Evolutionary conservation across 2,888 invertebrate species (phyloP).

Genomic region (Sphinx pinastri): DNA sequence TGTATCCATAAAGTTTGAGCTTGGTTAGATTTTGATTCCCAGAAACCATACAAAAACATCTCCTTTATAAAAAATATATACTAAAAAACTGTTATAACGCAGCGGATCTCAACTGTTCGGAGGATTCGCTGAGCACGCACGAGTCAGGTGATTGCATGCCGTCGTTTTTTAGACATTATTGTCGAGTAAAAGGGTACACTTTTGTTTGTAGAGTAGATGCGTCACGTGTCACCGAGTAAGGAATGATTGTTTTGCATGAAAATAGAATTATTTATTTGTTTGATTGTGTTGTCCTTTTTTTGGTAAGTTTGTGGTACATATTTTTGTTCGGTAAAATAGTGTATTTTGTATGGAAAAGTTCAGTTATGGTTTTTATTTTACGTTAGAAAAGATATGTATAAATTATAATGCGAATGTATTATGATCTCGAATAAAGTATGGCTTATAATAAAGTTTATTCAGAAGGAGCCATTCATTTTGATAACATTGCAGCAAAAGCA

Average conservation of each 20-base stretch:
- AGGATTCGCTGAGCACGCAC: slow-evolving; percentile 91
- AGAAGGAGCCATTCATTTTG: too few species aligned
- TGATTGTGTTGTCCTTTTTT: slow-evolving; percentile 10
- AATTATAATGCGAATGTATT: too few species aligned
- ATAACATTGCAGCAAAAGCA: too few species aligned
- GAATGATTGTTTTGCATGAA: slow-evolving; percentile 15
- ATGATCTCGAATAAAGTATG: too few species aligned
- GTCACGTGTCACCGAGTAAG: background rate
- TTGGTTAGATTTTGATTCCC: too few species aligned
- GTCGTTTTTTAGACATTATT: slow-evolving; percentile 26
- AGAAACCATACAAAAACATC: too few species aligned
- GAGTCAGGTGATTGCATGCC: slow-evolving; percentile 89
- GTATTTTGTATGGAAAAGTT: too few species aligned
- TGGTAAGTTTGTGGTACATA: slow-evolving; percentile 7
- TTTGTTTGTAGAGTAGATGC: slow-evolving; percentile 35
- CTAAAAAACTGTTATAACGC: slow-evolving; percentile 59
- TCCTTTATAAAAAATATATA: slow-evolving; percentile 14
- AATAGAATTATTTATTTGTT: background rate
- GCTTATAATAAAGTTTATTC: too few species aligned
- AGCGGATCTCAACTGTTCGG: slow-evolving; percentile 92
- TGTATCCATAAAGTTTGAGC: too few species aligned
- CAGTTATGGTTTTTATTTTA: too few species aligned
- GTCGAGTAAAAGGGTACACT: slow-evolving; percentile 32
- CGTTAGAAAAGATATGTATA: too few species aligned
- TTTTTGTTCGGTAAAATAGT: background rate